phyloP scores from a whole-genome alignment of 2,888 invertebrate species.

The Dasypolia templi region DNA sequence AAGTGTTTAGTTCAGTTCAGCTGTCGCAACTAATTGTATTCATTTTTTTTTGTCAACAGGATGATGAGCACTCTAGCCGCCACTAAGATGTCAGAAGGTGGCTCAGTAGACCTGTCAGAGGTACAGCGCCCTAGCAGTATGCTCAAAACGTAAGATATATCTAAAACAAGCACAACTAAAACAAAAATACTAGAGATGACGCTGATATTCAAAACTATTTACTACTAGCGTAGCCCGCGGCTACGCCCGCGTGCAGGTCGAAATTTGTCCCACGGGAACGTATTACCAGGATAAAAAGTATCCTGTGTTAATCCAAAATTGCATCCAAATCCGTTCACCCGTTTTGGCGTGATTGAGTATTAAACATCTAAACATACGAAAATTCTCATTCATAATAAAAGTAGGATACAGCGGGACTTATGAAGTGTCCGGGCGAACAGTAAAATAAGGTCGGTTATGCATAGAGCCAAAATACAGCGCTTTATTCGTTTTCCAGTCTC shows the following conservation, averaged over 20 bases:
- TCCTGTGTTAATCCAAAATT: too few relatives aligned
- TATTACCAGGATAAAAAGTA: too few relatives aligned
- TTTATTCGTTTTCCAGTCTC: slow-evolving; percentile 88
- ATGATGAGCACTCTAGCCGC: slow-evolving; percentile 94
- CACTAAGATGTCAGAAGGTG: slow-evolving; percentile 94
- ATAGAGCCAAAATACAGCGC: neutral
- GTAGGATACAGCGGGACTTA: neutral
- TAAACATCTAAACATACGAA: too few relatives aligned
- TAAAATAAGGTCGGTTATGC: neutral
- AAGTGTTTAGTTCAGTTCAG: neutral
- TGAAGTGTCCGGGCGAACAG: neutral
- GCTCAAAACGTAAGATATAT: slow-evolving; percentile 91
- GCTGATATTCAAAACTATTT: neutral
- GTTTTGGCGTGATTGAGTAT: too few relatives aligned
- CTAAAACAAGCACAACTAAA: too few relatives aligned
- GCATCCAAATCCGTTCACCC: too few relatives aligned
- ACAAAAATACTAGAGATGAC: neutral
- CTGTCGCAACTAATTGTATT: neutral
- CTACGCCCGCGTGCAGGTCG: too few relatives aligned
- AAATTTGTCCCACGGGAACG: too few relatives aligned
- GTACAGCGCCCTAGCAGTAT: slow-evolving; percentile 89
- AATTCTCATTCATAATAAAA: too few relatives aligned
- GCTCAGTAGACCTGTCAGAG: slow-evolving; percentile 94
- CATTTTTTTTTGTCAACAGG: slow-evolving; percentile 74
- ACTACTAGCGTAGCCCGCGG: too few relatives aligned